Conservation (phyloP, 2,113 vertebrate species). For the Calypte anna region DNA sequence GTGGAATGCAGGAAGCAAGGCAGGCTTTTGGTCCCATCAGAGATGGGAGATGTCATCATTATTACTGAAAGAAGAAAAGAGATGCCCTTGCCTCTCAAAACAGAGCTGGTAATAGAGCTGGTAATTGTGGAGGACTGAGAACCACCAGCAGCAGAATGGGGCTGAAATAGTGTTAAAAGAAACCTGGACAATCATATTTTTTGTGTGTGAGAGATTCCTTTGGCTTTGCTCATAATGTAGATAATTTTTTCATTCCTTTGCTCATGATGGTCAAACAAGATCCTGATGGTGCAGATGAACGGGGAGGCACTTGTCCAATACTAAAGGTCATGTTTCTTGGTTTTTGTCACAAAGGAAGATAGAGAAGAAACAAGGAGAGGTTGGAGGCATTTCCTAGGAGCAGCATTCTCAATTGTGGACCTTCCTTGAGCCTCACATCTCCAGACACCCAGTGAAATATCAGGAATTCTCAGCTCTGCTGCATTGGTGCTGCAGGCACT, state of each 20-base stretch:
- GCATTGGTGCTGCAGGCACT: not conserved
- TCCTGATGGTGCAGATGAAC: not conserved
- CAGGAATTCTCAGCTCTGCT: fast-evolving
- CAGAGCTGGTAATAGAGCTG: not conserved
- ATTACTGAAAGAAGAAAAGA: not conserved
- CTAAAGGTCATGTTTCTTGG: not conserved
- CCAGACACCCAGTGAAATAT: not conserved
- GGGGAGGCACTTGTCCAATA: not conserved
- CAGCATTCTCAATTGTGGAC: not conserved
- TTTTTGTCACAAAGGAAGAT: not conserved
- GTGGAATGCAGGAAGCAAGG: not conserved
- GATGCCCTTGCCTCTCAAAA: not conserved
- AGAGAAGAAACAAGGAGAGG: not conserved
- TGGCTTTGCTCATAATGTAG: not conserved
- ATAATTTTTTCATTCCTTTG: not conserved
- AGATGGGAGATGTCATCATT: fast-evolving
- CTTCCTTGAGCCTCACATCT: not conserved
- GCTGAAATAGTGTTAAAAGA: not conserved
- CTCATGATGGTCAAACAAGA: not conserved
- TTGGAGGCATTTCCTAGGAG: not conserved
- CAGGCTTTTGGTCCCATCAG: not conserved
- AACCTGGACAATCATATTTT: not conserved
- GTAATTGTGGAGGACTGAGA: not conserved
- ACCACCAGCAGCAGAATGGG: not conserved
- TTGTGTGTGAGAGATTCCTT: not conserved